phyloP scores from a whole-genome alignment of 92 coral and sea anemone species.

The Nematostella vectensis region DNA sequence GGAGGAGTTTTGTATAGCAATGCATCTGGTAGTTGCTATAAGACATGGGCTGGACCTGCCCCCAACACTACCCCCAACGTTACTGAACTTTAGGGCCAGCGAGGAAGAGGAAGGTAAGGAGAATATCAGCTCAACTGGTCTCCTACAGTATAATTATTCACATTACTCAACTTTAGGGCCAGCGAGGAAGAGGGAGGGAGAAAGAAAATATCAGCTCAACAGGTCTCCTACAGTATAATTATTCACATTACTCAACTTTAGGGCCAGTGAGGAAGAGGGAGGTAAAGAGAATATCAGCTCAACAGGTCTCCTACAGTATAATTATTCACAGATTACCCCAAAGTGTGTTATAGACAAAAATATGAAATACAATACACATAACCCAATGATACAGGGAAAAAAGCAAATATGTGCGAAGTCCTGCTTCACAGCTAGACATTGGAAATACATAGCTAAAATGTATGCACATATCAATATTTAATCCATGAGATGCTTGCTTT shows the following conservation, averaged over 20 bases:
- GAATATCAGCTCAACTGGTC: not conserved
- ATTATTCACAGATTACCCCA: not conserved
- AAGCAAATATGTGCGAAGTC: too few species aligned
- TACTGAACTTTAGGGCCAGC: constrained; percentile 17
- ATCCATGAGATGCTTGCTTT: too few species aligned
- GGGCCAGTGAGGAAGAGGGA: not conserved
- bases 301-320: not conserved
- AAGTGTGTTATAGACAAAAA: too few species aligned
- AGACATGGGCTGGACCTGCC: constrained; percentile 96
- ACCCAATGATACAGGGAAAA: too few species aligned
- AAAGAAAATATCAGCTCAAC: constrained; percentile 82
- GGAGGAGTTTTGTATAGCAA: constrained; percentile 94
- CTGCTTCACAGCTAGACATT: too few species aligned
- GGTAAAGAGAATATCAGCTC: too few species aligned
- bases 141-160: constrained; percentile 7
- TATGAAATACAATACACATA: too few species aligned
- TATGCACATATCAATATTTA: too few species aligned
- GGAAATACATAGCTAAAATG: too few species aligned
- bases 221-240: constrained; percentile 61
- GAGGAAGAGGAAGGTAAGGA: not conserved
- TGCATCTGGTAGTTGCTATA: constrained; percentile 95
- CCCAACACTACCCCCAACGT: constrained; percentile 47
- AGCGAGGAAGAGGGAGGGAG: constrained; percentile 96
- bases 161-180: constrained; percentile 23
- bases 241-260: constrained; percentile 32